A percentile compares a stretch with the other conserved stretches of the same genome.
phyloP scores from a whole-genome alignment of 37 sponge, comb jelly and placozoan genomes.

The Ianthella basta region DNA sequence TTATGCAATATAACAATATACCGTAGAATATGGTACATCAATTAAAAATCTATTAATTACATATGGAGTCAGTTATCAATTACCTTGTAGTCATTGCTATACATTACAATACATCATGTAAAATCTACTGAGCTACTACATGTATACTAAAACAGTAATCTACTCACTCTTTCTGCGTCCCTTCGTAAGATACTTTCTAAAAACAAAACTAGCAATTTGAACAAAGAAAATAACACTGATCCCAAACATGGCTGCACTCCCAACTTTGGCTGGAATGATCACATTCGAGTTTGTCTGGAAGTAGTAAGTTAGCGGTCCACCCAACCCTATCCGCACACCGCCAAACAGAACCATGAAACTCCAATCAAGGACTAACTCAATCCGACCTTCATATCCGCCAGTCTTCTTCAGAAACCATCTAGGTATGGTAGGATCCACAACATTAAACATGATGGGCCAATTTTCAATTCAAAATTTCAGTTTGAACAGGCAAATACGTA shows the following conservation, averaged over 20 bases:
- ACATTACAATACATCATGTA: too few relatives aligned
- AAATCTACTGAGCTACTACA: too few relatives aligned
- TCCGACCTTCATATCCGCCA: constrained; percentile 38
- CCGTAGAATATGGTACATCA: too few relatives aligned
- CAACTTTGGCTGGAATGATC: constrained; percentile 42
- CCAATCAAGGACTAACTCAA: constrained; percentile 42
- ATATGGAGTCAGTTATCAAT: too few relatives aligned
- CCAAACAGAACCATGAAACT: constrained; percentile 47
- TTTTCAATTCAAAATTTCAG: too few relatives aligned
- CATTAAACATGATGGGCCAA: too few relatives aligned
- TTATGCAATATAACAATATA: too few relatives aligned
- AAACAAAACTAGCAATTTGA: constrained; percentile 42
- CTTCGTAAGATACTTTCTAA: constrained; percentile 35
- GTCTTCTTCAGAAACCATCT: constrained; percentile 74
- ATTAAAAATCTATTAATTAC: too few relatives aligned
- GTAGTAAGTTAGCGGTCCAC: constrained; percentile 43
- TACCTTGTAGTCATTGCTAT: too few relatives aligned
- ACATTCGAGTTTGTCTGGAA: constrained; percentile 52
- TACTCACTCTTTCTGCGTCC: background rate
- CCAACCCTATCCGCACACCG: constrained; percentile 48
- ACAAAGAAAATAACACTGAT: constrained; percentile 75
- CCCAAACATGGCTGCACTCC: constrained; percentile 63
- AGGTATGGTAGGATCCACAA: too few relatives aligned
- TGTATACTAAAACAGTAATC: too few relatives aligned
- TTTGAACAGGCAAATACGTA: too few relatives aligned